phyloP scores from a whole-genome alignment of 2,113 vertebrate species.

The Dinomys branickii region DNA sequence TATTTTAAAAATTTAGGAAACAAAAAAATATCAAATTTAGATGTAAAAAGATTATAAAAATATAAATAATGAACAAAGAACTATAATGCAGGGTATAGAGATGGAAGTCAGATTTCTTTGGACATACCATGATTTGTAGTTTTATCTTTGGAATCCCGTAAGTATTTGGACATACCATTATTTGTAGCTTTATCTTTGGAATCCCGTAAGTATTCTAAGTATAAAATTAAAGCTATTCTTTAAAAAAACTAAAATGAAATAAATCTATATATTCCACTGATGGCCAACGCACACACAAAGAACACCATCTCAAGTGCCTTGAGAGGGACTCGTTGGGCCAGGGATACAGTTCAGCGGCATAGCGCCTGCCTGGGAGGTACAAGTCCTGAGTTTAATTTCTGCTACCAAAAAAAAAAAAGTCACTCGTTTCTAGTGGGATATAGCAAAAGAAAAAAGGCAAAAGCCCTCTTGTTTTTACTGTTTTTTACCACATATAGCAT shows the following conservation, averaged over 20 bases:
- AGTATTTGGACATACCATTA: background rate
- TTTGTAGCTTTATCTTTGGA: background rate
- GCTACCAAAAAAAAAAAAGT: background rate
- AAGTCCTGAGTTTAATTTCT: too few relatives aligned
- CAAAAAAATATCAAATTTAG: background rate
- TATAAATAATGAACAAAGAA: background rate
- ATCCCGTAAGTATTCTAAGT: background rate
- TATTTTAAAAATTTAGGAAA: background rate
- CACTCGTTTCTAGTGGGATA: background rate
- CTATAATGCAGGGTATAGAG: background rate
- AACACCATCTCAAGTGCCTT: background rate
- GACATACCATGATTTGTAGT: background rate
- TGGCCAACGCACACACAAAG: background rate
- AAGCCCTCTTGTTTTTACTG: background rate
- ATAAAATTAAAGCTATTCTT: background rate
- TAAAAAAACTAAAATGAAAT: background rate
- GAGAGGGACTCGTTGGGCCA: background rate
- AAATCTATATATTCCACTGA: background rate
- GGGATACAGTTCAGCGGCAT: too few relatives aligned
- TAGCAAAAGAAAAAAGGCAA: background rate
- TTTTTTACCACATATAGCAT: background rate
- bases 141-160: background rate
- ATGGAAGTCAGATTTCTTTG: background rate
- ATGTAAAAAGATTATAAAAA: background rate
- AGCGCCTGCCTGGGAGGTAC: too few relatives aligned